These are phyloP conservation scores for Drosophila simulans DNA, from an alignment of 1,140 invertebrate species.

Conservation along the genomic window DNA sequence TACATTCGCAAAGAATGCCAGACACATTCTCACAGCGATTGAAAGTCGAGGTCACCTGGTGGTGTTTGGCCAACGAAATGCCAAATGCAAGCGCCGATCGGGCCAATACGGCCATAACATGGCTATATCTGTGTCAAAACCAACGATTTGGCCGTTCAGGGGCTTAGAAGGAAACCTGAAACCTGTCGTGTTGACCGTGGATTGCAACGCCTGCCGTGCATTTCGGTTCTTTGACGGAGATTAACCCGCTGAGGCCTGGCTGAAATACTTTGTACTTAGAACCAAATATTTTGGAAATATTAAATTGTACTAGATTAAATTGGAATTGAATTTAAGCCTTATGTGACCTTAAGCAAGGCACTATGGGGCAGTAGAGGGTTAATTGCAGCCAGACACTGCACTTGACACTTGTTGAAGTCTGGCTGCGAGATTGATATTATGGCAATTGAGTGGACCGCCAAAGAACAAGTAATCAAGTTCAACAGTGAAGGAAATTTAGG, in stretches of 20 bases:
- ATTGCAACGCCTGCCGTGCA: conserved; percentile 42
- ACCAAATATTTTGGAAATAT: no score
- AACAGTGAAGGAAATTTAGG: conserved; percentile 25
- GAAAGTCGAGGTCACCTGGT: conserved; percentile 76
- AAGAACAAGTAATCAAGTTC: conserved; percentile 33
- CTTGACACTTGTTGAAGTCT: conserved; percentile 69
- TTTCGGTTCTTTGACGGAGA: conserved; percentile 61
- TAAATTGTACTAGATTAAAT: no score
- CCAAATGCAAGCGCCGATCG: conserved; percentile 66
- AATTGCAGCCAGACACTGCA: conserved; percentile 54
- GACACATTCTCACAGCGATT: conserved; percentile 41
- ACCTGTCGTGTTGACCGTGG: conserved; percentile 55
- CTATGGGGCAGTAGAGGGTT: conserved; percentile 16
- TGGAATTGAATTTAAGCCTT: no score
- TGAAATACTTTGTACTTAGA: no score
- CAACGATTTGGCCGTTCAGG: conserved; percentile 46
- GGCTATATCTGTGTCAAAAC: conserved; percentile 70
- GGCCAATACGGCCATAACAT: conserved; percentile 52
- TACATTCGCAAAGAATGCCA: conserved; percentile 40
- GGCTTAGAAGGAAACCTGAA: conserved; percentile 77
- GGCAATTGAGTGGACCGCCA: conserved; percentile 36
- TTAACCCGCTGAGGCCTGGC: conserved; percentile 9
- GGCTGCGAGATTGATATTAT: conserved; percentile 23
- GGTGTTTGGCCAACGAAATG: conserved; percentile 64
- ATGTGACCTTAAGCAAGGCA: no score